phyloP scores from a whole-genome alignment of 2,888 invertebrate genomes.

The Polydrusus pterygomalis region DNA sequence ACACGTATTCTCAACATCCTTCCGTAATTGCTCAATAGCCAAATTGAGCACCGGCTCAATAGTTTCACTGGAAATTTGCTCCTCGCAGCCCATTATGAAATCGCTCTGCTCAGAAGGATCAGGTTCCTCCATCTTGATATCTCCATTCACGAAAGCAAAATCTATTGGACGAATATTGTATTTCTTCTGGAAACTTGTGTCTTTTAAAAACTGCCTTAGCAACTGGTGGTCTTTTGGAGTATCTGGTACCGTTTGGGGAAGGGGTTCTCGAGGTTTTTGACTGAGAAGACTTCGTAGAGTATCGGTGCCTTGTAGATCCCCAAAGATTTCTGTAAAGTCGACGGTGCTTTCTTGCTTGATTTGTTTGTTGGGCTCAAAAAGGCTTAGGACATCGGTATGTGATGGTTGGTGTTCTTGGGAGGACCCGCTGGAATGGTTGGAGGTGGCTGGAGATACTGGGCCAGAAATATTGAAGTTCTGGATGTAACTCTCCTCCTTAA shows the following conservation, averaged over 20 bases:
- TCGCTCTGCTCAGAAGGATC: constrained; percentile 72
- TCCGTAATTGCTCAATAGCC: constrained; percentile 90
- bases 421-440: constrained; percentile 62
- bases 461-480: constrained; percentile 72
- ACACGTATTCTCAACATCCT: constrained; percentile 90
- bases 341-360: constrained; percentile 78
- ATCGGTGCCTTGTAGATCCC: constrained; percentile 72
- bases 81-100: constrained; percentile 70
- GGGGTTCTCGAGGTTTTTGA: constrained; percentile 54
- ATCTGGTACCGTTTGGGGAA: constrained; percentile 60
- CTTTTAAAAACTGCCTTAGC: constrained; percentile 86
- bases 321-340: constrained; percentile 77
- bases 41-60: constrained; percentile 89
- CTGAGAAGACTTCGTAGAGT: constrained; percentile 63
- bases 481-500: constrained; percentile 68
- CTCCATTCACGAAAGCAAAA: constrained; percentile 74
- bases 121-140: constrained; percentile 81
- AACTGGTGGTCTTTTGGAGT: constrained; percentile 82
- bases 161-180: constrained; percentile 88
- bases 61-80: constrained; percentile 80
- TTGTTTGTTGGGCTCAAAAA: constrained; percentile 66
- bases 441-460: constrained; percentile 67
- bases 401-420: constrained; percentile 61
- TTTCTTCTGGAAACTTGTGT: constrained; percentile 89
- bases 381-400: constrained; percentile 60